Evolutionary conservation across 2,888 invertebrate genomes (phyloP).

Genomic region (Latrodectus elegans): DNA sequence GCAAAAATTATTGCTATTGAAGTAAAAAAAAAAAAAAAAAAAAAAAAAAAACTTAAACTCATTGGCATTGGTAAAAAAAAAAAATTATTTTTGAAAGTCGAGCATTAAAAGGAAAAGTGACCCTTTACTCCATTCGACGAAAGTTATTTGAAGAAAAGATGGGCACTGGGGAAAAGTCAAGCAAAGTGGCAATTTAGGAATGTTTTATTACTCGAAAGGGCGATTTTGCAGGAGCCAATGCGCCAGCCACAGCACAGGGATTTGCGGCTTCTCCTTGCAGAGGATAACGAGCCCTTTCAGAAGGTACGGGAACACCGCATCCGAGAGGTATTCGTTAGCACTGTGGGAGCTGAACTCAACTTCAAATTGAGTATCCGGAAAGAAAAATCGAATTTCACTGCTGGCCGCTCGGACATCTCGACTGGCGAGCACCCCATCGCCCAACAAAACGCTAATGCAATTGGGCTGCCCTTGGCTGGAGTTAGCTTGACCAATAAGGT

Average conservation of each 20-base stretch:
- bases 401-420: conserved; percentile 31
- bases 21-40: no score
- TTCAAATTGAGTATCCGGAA: conserved; percentile 37
- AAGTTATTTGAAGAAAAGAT: background rate
- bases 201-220: conserved; percentile 36
- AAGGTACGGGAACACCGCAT: conserved; percentile 36
- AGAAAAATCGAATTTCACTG: conserved; percentile 62
- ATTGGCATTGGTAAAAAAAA: no score
- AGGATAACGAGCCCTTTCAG: conserved; percentile 49
- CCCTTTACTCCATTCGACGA: background rate
- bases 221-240: conserved; percentile 54
- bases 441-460: conserved; percentile 44
- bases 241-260: conserved; percentile 56
- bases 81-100: no score
- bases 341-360: conserved; percentile 18
- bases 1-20: no score
- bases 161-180: no score
- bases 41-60: no score
- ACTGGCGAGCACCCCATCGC: conserved; percentile 30
- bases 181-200: no score
- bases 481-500: conserved; percentile 65
- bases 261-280: conserved; percentile 45
- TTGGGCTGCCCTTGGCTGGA: conserved; percentile 36
- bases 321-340: conserved; percentile 47
- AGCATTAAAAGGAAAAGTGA: background rate